These are phyloP conservation scores for Tetrapedia diversipes DNA, from an alignment of 2,888 invertebrate genomes.

Conservation along the genomic window DNA sequence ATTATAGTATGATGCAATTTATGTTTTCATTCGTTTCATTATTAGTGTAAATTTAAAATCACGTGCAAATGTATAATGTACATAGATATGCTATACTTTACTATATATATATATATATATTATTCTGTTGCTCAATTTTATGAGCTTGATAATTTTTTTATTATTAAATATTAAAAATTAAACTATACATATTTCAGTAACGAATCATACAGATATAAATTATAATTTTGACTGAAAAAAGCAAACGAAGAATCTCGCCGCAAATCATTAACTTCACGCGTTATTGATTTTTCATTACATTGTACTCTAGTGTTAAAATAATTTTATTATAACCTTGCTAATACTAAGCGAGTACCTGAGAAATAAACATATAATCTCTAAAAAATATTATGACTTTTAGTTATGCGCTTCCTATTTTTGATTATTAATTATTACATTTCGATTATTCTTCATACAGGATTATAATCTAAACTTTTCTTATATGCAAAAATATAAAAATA, in stretches of 20 bases:
- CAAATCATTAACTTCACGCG: conserved; percentile 18
- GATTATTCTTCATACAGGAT: not conserved
- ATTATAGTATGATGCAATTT: conserved; percentile 11
- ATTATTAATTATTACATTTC: not conserved
- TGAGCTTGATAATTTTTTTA: conserved; percentile 31
- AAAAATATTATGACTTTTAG: not conserved
- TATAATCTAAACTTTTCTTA: not conserved
- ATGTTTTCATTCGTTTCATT: not conserved
- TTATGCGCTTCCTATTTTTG: not conserved
- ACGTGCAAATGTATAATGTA: not conserved
- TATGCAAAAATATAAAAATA: not conserved
- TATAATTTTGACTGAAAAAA: conserved; percentile 15
- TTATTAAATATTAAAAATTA: not conserved
- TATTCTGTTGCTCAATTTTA: conserved; percentile 49
- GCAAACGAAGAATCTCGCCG: conserved; percentile 51
- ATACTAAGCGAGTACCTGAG: conserved; percentile 43
- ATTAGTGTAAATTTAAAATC: not conserved
- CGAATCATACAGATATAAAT: conserved; percentile 12
- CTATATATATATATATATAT: conserved; percentile 3
- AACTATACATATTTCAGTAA: conserved; percentile 1
- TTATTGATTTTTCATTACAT: conserved; percentile 10
- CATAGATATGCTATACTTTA: not conserved
- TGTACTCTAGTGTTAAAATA: conserved; percentile 14
- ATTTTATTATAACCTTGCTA: conserved; percentile 30
- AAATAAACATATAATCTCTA: conserved; percentile 41